Evolutionary conservation across 1,140 invertebrate species (phyloP), one percentile per base, ranked within the genome.

Genomic region (Nephotettix cincticeps): DNA sequence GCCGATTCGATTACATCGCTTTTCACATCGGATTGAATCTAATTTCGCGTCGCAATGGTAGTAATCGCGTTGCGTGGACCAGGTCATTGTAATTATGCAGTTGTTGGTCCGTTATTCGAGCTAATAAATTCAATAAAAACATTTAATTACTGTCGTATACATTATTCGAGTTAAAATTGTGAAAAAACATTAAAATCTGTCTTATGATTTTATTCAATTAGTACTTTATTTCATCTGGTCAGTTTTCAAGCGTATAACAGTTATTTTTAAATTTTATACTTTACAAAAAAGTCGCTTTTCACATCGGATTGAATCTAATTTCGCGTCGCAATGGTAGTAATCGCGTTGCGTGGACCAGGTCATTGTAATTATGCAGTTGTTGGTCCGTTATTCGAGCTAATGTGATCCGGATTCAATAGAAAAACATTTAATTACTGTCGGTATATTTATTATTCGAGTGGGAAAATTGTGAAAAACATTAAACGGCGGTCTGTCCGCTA

Each of bases 391-490:
- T 36, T 4, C 32, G 32, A 36, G 32, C n/a, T n/a, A n/a, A n/a
- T n/a, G 9, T 19, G 9, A 21, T 6, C 23, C 47, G 13, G 47
- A 61, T 61, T 61, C 56, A 27, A 61, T 61, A 27, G 23, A 61
- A 61, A 61, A 61, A 61, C 56, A 29, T 61, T 61, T 61, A 61
- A 61, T 61, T 29, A 61, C 14, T 61, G 56, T 21, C 56, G 25
- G 6, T 61, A 61, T 61, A 61, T 61, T 61, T 61, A 61, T 61
- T 61, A 28, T 61, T 61, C 56, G 1, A 11, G 4, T 19, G 13
- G 25, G 25, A 61, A 61, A 61, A 61, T 29, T 61, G 21, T 13
- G 21, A 28, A 61, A 61, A 61, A 23, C 21, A 61, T 25, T 61
- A 11, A 61, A 11, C 23, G 25, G 11, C 23, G 47, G 23, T 19